These are phyloP conservation scores for Chlamydotis undulata DNA, from an alignment of 2,113 vertebrate species.

Conservation along the genomic window DNA sequence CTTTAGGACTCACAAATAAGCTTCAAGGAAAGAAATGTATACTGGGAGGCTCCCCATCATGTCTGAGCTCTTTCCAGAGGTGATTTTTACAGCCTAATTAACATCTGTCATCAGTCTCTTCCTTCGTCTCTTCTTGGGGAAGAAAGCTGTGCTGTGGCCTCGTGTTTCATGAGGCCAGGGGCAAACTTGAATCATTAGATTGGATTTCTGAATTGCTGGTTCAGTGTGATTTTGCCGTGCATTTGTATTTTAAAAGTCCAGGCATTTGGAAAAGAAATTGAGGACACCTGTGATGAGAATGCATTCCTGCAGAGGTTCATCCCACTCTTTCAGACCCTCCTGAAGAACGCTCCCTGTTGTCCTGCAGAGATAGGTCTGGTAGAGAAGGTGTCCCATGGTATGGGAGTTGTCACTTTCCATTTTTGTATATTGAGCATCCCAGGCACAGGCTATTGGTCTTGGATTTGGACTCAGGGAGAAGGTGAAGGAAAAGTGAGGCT, in stretches of 20 bases:
- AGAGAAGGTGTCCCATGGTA: not conserved
- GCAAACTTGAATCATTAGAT: not conserved
- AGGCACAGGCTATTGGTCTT: not conserved
- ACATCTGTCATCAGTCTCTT: slow-evolving; percentile 2
- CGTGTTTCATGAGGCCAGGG: not conserved
- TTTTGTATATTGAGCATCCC: fast-evolving
- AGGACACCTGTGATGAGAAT: not conserved
- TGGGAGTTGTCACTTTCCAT: not conserved
- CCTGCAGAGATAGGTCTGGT: not conserved
- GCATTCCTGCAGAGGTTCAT: not conserved
- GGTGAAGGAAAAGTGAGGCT: not conserved
- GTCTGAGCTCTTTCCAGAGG: slow-evolving; percentile 26
- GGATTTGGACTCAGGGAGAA: not conserved
- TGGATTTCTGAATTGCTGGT: not conserved
- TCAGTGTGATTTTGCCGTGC: not conserved
- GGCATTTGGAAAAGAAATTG: not conserved
- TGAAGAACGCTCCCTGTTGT: not conserved
- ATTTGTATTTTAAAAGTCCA: not conserved
- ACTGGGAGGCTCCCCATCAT: not conserved
- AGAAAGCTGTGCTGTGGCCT: not conserved
- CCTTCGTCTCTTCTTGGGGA: not conserved
- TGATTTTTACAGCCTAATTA: slow-evolving; percentile 22
- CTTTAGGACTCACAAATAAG: not conserved
- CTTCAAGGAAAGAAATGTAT: not conserved
- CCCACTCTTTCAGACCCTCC: not conserved